Conservation (phyloP, 2,797 vertebrate genomes). For the Hephaestus fuliginosus region DNA sequence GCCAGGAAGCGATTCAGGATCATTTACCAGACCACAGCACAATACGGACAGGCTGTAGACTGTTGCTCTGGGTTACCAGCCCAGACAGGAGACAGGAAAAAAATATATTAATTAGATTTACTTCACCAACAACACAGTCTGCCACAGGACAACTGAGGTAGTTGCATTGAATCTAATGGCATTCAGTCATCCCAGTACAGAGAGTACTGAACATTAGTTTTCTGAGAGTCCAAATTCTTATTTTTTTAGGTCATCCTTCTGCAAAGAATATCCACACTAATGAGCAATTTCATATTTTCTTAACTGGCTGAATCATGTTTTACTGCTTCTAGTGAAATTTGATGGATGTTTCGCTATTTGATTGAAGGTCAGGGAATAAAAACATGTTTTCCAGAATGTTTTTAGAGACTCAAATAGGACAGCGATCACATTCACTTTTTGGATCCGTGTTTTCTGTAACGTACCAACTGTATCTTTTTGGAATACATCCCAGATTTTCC, state of each 20-base stretch:
- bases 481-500: constrained; percentile 28
- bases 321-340: constrained; percentile 1
- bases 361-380: neutral
- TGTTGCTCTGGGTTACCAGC: constrained; percentile 60
- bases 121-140: constrained; percentile 35
- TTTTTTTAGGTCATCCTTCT: constrained; percentile 42
- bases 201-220: constrained; percentile 25
- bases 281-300: constrained; percentile 29
- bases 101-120: constrained; percentile 66
- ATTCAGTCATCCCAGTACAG: constrained; percentile 16
- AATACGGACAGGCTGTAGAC: constrained; percentile 45
- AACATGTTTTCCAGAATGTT: neutral
- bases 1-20: constrained; percentile 61
- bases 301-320: constrained; percentile 1
- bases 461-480: neutral
- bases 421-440: neutral
- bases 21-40: constrained; percentile 61
- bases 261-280: constrained; percentile 19
- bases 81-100: constrained; percentile 53
- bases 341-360: constrained; percentile 1
- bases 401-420: constrained; percentile 13
- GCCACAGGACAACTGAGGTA: constrained; percentile 18
- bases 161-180: constrained; percentile 16
- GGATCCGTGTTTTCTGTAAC: constrained; percentile 3
- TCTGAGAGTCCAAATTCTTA: constrained; percentile 2